Percentiles rank a stretch among this genome's conserved stretches.
Conservation (phyloP, 1,140 invertebrate species). For the Melanaphis sacchari region DNA sequence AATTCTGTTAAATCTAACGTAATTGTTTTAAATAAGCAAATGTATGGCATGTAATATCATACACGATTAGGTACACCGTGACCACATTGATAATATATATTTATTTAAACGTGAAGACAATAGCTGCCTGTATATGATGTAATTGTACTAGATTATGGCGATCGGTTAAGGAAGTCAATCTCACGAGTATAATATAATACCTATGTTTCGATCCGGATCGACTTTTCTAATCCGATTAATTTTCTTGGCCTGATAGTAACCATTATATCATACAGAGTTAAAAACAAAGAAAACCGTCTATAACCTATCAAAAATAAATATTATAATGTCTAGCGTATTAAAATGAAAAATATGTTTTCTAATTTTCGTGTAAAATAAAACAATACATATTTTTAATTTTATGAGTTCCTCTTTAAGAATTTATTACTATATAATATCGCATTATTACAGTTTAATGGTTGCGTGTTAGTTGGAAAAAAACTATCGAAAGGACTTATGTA, state of each 20-base stretch:
- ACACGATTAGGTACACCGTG: background rate
- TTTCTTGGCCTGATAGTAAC: background rate
- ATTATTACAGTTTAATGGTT: background rate
- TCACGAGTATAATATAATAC: background rate
- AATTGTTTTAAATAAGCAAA: background rate
- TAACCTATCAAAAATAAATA: background rate
- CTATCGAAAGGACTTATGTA: background rate
- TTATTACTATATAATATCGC: background rate
- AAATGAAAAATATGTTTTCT: background rate
- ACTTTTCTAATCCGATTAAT: background rate
- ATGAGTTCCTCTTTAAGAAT: background rate
- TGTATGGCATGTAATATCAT: background rate
- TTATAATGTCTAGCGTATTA: background rate
- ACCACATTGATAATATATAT: background rate
- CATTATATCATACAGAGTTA: background rate
- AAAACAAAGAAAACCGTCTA: background rate
- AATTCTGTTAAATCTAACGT: background rate
- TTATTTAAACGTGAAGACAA: conserved; percentile 17
- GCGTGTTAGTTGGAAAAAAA: background rate
- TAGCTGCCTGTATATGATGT: background rate
- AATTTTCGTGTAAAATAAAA: background rate
- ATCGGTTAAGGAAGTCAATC: background rate
- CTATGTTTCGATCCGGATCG: background rate
- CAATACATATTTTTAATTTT: background rate
- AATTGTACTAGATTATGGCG: background rate